Conservation (phyloP, 2,888 invertebrate genomes). For the Drosophila maculinotata region DNA sequence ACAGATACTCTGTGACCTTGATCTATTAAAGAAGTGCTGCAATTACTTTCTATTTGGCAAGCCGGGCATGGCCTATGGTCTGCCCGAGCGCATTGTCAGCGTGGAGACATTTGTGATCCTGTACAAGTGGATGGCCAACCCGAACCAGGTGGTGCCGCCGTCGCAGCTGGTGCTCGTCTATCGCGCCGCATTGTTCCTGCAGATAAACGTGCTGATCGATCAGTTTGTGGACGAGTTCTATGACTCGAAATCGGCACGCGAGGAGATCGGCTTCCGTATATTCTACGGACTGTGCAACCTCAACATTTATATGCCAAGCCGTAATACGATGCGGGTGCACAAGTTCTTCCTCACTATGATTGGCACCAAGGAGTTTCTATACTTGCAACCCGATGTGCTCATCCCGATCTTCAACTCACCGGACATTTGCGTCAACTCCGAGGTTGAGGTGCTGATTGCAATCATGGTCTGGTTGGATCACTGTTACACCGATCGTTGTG, state of each 20-base stretch:
- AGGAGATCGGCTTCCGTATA: conserved; percentile 48
- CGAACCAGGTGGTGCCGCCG: conserved; percentile 28
- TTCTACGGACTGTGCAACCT: conserved; percentile 21
- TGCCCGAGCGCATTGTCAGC: conserved; percentile 25
- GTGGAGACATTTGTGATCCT: conserved; percentile 19
- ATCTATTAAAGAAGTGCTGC: conserved; percentile 16
- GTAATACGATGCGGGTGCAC: conserved; percentile 19
- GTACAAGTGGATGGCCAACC: conserved; percentile 41
- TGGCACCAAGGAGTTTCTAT: conserved; percentile 13
- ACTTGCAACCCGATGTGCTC: conserved; percentile 20
- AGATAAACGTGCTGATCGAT: conserved; percentile 17
- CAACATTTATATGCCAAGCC: conserved; percentile 5
- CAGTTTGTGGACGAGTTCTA: conserved; percentile 29
- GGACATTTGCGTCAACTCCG: conserved; percentile 43
- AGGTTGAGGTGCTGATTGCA: conserved; percentile 43
- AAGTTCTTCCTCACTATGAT: conserved; percentile 43
- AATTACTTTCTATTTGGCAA: conserved; percentile 15
- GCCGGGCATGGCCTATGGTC: conserved; percentile 18
- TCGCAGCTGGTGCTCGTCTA: conserved; percentile 26
- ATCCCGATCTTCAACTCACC: conserved; percentile 24
- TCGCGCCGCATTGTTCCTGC: conserved; percentile 32
- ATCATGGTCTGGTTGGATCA: conserved; percentile 26
- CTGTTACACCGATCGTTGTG: conserved; percentile 15
- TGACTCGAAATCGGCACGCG: conserved; percentile 20
- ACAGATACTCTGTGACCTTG: conserved; percentile 35